Conservation (phyloP, 1,140 invertebrate species). For the Lethocerus indicus region DNA sequence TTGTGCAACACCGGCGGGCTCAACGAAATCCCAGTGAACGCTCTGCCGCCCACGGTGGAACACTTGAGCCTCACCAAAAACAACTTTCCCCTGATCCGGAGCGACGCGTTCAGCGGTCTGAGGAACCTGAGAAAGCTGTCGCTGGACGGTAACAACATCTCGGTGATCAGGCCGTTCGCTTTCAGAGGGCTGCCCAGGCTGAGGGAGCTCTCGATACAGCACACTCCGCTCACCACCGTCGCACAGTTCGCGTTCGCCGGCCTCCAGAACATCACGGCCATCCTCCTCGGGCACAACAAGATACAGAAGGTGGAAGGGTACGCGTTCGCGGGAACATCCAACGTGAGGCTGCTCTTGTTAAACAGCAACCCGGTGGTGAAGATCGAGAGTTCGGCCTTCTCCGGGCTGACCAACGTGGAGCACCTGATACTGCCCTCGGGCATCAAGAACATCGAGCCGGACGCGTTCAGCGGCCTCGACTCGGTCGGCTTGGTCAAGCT, state of each 20-base stretch:
- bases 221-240: conserved; percentile 55
- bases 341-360: conserved; percentile 53
- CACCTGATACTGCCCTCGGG: conserved; percentile 58
- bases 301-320: conserved; percentile 59
- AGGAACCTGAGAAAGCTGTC: conserved; percentile 49
- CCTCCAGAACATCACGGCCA: conserved; percentile 56
- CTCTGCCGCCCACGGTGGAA: conserved; percentile 52
- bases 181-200: conserved; percentile 59
- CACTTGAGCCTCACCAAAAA: conserved; percentile 66
- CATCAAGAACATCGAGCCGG: conserved; percentile 50
- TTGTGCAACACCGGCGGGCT: conserved; percentile 69
- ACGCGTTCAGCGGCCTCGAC: conserved; percentile 63
- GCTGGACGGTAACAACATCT: conserved; percentile 64
- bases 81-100: conserved; percentile 54
- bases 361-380: conserved; percentile 58
- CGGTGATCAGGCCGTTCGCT: conserved; percentile 59
- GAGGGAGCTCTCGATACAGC: conserved; percentile 59
- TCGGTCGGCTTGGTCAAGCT: conserved; percentile 56
- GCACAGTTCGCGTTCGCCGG: conserved; percentile 65
- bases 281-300: conserved; percentile 57
- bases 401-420: conserved; percentile 58
- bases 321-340: conserved; percentile 66
- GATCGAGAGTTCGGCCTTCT: conserved; percentile 57
- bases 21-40: conserved; percentile 51
- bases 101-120: conserved; percentile 57